These are phyloP conservation scores for Melanostoma scalare DNA, from an alignment of 2,888 invertebrate genomes.

Conservation along the genomic window DNA sequence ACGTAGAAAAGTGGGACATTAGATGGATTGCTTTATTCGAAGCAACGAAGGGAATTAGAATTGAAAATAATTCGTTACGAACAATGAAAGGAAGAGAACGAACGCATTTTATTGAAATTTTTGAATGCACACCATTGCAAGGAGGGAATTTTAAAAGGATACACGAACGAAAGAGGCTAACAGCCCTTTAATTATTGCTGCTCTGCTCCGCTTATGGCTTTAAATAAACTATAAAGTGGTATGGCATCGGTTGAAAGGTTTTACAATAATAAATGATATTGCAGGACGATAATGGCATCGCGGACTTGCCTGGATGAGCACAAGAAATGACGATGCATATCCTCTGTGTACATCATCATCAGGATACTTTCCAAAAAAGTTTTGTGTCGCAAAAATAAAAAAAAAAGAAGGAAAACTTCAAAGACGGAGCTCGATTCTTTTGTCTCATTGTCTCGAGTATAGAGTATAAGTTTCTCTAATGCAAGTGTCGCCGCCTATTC, in stretches of 20 bases:
- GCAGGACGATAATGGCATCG: conserved; percentile 6
- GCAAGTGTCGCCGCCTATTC: conserved; percentile 49
- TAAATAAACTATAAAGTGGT: conserved; percentile 6
- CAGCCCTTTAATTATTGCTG: conserved; percentile 48
- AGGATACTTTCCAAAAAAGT: conserved; percentile 14
- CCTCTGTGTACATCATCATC: conserved; percentile 23
- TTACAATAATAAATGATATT: conserved; percentile 27
- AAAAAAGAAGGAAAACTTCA: background rate
- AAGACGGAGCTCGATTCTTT: conserved; percentile 35
- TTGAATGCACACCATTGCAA: conserved; percentile 35
- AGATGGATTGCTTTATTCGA: conserved; percentile 38
- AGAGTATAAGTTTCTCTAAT: conserved; percentile 43
- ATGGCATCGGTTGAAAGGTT: conserved; percentile 14
- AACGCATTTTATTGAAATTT: conserved; percentile 52
- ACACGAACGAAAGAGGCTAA: conserved; percentile 26
- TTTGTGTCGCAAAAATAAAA: conserved; percentile 10
- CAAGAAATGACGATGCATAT: conserved; percentile 49
- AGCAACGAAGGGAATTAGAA: conserved; percentile 52
- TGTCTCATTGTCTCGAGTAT: conserved; percentile 47
- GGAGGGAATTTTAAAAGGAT: conserved; percentile 15
- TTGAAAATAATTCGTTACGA: conserved; percentile 30
- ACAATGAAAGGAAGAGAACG: background rate
- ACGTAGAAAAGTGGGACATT: conserved; percentile 51
- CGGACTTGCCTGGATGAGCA: conserved; percentile 4
- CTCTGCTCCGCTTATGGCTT: conserved; percentile 7